Percentiles rank a stretch among this genome's conserved stretches.
phyloP scores from a whole-genome alignment of 2,797 vertebrate species.

The Semotilus atromaculatus region DNA sequence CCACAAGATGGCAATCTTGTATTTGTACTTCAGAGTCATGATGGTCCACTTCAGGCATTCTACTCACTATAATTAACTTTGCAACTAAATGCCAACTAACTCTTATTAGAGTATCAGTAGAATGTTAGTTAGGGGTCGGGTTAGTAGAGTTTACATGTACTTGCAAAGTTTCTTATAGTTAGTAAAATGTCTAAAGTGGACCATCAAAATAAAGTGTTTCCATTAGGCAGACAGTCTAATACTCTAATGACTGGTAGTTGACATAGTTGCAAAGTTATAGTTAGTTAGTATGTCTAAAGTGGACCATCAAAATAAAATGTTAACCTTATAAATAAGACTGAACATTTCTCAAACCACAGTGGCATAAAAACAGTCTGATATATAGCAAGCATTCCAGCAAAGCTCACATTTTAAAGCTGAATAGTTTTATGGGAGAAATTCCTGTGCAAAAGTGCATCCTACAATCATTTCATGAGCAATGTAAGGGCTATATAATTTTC shows the following conservation, averaged over 20 bases:
- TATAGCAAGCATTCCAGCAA: background rate
- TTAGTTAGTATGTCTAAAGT: background rate
- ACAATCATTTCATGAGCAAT: background rate
- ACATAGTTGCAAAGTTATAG: background rate
- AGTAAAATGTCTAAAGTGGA: background rate
- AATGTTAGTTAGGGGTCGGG: background rate
- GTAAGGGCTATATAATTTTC: background rate
- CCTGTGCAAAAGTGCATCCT: background rate
- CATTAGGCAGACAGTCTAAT: background rate
- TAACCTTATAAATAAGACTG: background rate
- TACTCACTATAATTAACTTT: background rate
- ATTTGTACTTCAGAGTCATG: background rate
- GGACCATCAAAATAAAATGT: background rate
- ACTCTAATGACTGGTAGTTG: background rate
- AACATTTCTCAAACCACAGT: background rate
- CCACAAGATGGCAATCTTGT: constrained; percentile 55
- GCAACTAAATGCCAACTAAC: background rate
- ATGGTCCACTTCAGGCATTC: background rate
- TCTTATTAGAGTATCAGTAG: background rate
- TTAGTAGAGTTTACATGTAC: background rate
- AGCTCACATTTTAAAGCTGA: background rate
- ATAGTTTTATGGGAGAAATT: background rate
- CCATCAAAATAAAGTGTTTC: background rate
- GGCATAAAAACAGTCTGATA: background rate
- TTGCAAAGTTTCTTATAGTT: background rate